These are phyloP conservation scores for Drosophila paulistorum DNA, from an alignment of 1,140 invertebrate species.

Conservation along the genomic window DNA sequence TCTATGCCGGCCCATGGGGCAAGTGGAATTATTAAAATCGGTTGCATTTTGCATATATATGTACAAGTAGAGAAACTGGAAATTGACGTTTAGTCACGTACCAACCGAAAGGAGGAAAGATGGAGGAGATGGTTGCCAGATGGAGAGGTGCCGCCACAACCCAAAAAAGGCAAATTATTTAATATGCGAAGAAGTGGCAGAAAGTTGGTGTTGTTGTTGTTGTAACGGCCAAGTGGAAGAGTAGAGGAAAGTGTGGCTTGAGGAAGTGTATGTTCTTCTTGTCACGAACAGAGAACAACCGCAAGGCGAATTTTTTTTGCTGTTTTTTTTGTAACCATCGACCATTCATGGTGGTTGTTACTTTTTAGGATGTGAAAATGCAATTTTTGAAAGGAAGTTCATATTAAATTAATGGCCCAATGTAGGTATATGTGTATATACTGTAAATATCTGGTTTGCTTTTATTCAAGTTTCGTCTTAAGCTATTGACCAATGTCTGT, in stretches of 20 bases:
- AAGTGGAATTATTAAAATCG: constrained; percentile 69
- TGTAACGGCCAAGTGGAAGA: constrained; percentile 30
- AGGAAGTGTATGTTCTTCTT: constrained; percentile 30
- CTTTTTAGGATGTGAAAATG: constrained; percentile 33
- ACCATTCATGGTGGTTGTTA: neutral
- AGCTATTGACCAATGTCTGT: neutral
- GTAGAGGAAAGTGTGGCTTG: neutral
- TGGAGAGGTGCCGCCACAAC: constrained; percentile 16
- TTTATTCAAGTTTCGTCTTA: constrained; percentile 31
- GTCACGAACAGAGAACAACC: constrained; percentile 37
- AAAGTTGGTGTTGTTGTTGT: constrained; percentile 22
- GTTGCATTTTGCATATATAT: constrained; percentile 56
- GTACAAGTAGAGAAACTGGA: constrained; percentile 40
- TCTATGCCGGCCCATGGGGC: constrained; percentile 61
- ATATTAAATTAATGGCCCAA: constrained; percentile 50
- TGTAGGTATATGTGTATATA: neutral
- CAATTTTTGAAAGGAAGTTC: constrained; percentile 63
- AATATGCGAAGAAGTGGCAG: constrained; percentile 60
- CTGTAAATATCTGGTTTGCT: constrained; percentile 29
- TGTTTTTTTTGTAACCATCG: too few species aligned
- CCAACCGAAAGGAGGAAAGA: constrained; percentile 17
- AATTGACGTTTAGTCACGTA: constrained; percentile 79
- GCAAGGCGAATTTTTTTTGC: constrained; percentile 3
- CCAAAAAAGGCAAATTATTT: constrained; percentile 67
- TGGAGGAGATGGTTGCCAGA: neutral